Base-by-base conservation (phyloP, 2,888 invertebrate genomes). In the Alloplasta piceator region DNA sequence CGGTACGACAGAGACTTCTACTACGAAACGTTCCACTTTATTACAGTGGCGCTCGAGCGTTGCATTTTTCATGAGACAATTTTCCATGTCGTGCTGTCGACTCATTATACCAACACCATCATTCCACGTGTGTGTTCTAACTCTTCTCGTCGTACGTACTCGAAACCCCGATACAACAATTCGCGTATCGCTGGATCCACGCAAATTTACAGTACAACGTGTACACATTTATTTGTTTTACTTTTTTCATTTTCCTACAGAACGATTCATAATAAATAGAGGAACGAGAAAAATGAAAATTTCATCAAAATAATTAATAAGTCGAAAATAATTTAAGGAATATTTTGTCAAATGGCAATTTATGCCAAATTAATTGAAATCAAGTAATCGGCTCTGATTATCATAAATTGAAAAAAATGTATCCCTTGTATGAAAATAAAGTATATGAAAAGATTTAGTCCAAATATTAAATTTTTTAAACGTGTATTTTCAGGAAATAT, bases 11-110 rank as follows among this genome's bases (percentile, higher is more conserved):
- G 68, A 60, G 68, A 50, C 72, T 68, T 36, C 56, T 64, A 70
- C 73, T 74, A 63, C 74, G 81, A 75, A 81, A 78, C 78, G 81
- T 81, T 81, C 78, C 78, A 81, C 81, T 78, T 87, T 87, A 85
- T 86, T 85, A 85, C 80, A 83, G 81, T 80, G 71, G 73, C 76
- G 84, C 80, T 81, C 85, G 79, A 79, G 73, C 79, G 85, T 78
- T 89, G 86, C 89, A 89, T 89, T 87, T 89, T 88, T 88, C 87
- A 89, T 89, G 88, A 87, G 86, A 89, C 85, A 86, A 87, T 89
- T 88, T 89, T 84, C 86, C 86, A 83, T 88, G 85, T 84, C 89
- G 89, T 89, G 89, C 81, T 84, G 83, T 83, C 82, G 80, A 67
- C 78, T 85, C 84, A 86, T 89, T 89, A 87, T 82, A 77, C 74